Evolutionary conservation across 2,797 vertebrate genomes (phyloP).

Genomic region (Pygocentrus nattereri): DNA sequence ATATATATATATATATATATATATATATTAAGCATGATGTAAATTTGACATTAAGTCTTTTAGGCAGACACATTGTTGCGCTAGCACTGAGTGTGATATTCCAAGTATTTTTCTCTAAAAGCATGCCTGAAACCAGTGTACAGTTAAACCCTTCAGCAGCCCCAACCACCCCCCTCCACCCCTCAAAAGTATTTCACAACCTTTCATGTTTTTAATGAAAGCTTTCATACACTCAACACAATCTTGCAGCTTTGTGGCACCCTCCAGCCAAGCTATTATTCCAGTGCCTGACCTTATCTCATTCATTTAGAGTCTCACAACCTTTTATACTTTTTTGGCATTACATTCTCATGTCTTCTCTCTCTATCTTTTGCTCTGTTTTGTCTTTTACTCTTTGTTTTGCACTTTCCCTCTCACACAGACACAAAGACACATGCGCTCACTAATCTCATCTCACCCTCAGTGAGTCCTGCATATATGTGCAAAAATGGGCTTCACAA

Average conservation of each 20-base stretch:
- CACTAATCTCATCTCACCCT: background rate
- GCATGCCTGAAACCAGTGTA: background rate
- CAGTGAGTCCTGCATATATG: constrained; percentile 28
- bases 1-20: no score
- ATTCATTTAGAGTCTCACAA: constrained; percentile 52
- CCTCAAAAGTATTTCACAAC: constrained; percentile 44
- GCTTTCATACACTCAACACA: constrained; percentile 49
- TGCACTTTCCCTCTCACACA: background rate
- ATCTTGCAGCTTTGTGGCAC: constrained; percentile 48
- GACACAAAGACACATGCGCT: background rate
- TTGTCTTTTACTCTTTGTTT: constrained; percentile 18
- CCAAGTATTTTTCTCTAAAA: constrained; percentile 11
- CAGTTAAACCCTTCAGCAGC: no score
- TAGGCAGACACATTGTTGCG: no score
- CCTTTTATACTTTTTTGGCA: constrained; percentile 29
- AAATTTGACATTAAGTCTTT: no score
- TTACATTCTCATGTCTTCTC: constrained; percentile 3
- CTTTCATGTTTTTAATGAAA: constrained; percentile 59
- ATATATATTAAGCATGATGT: no score
- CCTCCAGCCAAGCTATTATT: constrained; percentile 48
- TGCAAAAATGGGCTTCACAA: constrained; percentile 43
- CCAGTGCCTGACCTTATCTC: constrained; percentile 18
- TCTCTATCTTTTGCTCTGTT: background rate
- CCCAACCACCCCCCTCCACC: no score
- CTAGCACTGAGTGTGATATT: no score